Evolutionary conservation across 92 coral and sea anemone species (phyloP).

Genomic region (Nematostella vectensis): DNA sequence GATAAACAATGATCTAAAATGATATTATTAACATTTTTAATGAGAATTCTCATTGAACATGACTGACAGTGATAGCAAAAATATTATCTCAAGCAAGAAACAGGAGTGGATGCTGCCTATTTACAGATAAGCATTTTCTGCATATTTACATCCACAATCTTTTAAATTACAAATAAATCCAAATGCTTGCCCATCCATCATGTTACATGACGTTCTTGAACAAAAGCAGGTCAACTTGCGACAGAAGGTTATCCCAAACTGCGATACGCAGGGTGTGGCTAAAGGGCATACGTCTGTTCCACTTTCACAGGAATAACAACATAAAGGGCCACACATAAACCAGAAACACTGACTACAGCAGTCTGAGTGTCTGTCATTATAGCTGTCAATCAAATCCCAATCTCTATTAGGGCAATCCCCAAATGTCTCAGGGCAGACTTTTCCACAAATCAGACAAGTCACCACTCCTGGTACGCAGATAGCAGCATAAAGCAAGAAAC

Average conservation of each 20-base stretch:
- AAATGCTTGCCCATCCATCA: constrained; percentile 59
- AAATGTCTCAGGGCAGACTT: constrained; percentile 51
- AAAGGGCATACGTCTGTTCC: constrained; percentile 62
- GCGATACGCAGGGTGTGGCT: constrained; percentile 22
- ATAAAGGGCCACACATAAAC: constrained; percentile 54
- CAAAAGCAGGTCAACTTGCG: constrained; percentile 67
- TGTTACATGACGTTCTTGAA: constrained; percentile 2
- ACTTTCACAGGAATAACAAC: constrained; percentile 53
- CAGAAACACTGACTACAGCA: constrained; percentile 27
- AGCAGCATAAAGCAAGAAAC: constrained; percentile 28
- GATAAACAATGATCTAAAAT: too few relatives aligned
- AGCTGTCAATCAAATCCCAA: constrained; percentile 45
- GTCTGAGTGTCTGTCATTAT: constrained; percentile 34
- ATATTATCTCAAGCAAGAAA: too few relatives aligned
- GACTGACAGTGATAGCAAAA: too few relatives aligned
- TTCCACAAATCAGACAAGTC: constrained; percentile 41
- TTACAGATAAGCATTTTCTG: neutral
- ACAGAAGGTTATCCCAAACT: constrained; percentile 16
- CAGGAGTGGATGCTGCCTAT: constrained; percentile 12
- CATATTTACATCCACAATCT: constrained; percentile 30
- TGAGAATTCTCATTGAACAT: too few relatives aligned
- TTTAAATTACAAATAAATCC: constrained; percentile 59
- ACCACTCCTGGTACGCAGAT: constrained; percentile 50
- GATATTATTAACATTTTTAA: too few relatives aligned
- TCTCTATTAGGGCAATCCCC: constrained; percentile 49